Base-by-base conservation (phyloP, 2,113 vertebrate species). In the Upupa epops region DNA sequence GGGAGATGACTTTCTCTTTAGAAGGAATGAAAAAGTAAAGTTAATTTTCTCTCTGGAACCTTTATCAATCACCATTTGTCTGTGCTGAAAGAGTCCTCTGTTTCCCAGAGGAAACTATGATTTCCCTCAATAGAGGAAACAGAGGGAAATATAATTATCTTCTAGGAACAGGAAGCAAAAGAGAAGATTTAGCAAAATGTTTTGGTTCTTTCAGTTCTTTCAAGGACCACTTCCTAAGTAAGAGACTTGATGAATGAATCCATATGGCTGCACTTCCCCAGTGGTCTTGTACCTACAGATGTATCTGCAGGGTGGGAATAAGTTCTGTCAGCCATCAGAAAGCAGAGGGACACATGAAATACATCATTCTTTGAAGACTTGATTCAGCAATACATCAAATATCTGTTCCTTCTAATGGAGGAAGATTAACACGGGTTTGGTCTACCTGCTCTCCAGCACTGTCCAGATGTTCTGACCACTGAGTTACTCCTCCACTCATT, bases 1-100 rank as follows among this genome's bases (percentile, higher is more conserved):
- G 46, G 54, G 31, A 75, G 60, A 69, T 25, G 22, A 49, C 49
- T 78, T 74, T 68, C 76, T 77, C n/a, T 59, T 80, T 52, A 83
- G 63, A 51, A 93, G 73, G 68, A 80, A 55, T 48, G 48, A 92
- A 79, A 93, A 75, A 92, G 94, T 66, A 6, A 88, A 86, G 91
- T 73, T 73, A 60, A 71, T 86, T 87, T 92, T 92, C 73, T 81
- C 36, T 45, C 28, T 17, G 51, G 87, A 94, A 85, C 78, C 68
- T 88, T 89, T 80, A 85, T 48, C 37, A 92, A 86, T 80, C 75
- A 72, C 32, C 78, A 66, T 91, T 87, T 76, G 63, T 87, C 71
- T 89, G 55, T 70, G 48, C 66, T 76, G 78, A 89, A 60, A 77
- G 55, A 80, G 76, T 91, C 82, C 52, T 66, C 17, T 36, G 56